Evolutionary conservation across 2,797 vertebrate species (phyloP).

Genomic region (Australoheros facetus): DNA sequence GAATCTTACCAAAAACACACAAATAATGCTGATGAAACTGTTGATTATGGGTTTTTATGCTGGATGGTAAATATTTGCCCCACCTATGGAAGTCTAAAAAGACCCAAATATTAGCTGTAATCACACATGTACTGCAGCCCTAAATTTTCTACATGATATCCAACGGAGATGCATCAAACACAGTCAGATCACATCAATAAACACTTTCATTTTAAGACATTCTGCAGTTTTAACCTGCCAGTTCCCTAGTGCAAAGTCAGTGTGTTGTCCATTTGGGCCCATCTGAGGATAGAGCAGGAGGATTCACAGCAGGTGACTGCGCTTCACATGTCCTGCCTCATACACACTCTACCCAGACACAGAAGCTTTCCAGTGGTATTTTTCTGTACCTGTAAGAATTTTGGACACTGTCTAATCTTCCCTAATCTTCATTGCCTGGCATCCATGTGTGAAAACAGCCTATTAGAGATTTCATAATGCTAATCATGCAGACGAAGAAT

Average conservation of each 20-base stretch:
- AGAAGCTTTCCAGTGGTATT: not conserved
- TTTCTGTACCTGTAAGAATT: not conserved
- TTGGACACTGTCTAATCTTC: not conserved
- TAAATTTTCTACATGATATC: not conserved
- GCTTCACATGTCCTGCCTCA: not conserved
- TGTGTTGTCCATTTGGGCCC: not conserved
- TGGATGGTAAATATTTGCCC: not conserved
- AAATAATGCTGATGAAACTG: not conserved
- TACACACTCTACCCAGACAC: not conserved
- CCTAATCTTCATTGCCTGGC: not conserved
- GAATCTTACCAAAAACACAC: not conserved
- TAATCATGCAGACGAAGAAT: not conserved
- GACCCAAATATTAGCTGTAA: not conserved
- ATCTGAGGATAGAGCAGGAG: not conserved
- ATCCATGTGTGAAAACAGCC: not conserved
- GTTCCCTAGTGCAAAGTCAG: not conserved
- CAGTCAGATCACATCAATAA: not conserved
- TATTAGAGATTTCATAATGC: rapidly evolving
- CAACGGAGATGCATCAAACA: not conserved
- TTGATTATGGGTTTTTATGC: not conserved
- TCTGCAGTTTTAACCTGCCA: rapidly evolving
- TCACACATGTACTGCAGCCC: not conserved
- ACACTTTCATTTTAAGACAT: not conserved
- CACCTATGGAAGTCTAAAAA: not conserved
- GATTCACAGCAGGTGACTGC: not conserved